Evolutionary conservation across 2,797 vertebrate genomes (phyloP).

Genomic region (Neostethus bicornis): DNA sequence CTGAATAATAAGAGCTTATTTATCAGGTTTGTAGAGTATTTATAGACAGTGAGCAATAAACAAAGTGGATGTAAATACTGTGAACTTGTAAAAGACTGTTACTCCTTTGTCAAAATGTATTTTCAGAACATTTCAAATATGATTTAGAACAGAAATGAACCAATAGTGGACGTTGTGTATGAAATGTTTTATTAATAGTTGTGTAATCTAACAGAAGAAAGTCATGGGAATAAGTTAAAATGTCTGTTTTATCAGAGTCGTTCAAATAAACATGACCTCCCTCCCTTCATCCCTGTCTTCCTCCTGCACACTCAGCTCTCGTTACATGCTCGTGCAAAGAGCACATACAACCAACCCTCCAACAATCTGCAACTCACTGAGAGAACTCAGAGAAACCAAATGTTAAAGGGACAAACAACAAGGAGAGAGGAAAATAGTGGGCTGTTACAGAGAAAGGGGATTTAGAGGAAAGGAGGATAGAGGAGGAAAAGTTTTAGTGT

Average conservation of each 20-base stretch:
- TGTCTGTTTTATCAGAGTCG: slow-evolving; percentile 58
- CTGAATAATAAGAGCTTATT: neutral
- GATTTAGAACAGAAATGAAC: neutral
- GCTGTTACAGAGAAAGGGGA: slow-evolving; percentile 19
- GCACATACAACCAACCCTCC: slow-evolving; percentile 36
- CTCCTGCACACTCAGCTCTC: slow-evolving; percentile 59
- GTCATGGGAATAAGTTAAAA: slow-evolving; percentile 40
- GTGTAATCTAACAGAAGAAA: slow-evolving; percentile 8
- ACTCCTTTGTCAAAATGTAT: neutral
- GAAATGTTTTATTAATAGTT: neutral
- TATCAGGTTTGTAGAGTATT: slow-evolving; percentile 20
- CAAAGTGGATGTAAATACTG: slow-evolving; percentile 59
- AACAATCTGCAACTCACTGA: slow-evolving; percentile 27
- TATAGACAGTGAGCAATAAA: slow-evolving; percentile 33
- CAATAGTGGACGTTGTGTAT: neutral
- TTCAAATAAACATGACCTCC: slow-evolving; percentile 82
- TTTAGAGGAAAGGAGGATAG: neutral
- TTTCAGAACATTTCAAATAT: neutral
- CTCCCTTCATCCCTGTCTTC: too few species aligned
- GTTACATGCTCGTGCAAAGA: slow-evolving; percentile 59
- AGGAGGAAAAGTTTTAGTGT: slow-evolving; percentile 9
- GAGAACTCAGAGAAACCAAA: slow-evolving; percentile 21
- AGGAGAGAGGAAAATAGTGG: slow-evolving; percentile 7
- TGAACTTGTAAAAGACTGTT: slow-evolving; percentile 13
- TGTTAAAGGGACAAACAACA: slow-evolving; percentile 28